Base-by-base conservation (phyloP, 2,113 vertebrate species). In the Rhinoptilus africanus region DNA sequence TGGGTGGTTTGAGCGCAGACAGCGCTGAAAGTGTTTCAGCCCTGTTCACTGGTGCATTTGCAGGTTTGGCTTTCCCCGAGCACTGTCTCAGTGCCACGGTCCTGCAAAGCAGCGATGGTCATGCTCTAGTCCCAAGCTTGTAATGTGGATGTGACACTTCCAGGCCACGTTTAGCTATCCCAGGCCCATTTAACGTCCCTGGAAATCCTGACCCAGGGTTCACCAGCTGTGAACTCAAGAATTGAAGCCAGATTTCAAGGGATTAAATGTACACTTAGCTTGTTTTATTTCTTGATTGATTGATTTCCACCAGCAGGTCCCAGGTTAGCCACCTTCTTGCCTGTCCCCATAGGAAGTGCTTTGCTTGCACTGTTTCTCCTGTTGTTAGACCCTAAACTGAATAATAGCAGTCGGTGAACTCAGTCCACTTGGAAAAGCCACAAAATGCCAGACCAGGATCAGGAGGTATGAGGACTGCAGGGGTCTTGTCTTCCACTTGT, bases 1-100 rank as follows among this genome's bases (percentile, higher is more conserved):
- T 53, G 43, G 9, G 2, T 0, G 4, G 51, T 9, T 0, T 59
- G 45, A n/a, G 26, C 1, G 4, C 13, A 54, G 39, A 20, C 2
- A 4, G 30, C n/a, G 22, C 34, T 23, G 39, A 39, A 59, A 0
- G 2, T 0, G 1, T 64, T 81, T 71, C 10, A 59, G 22, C 18
- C 27, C 8, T 0, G 0, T 57, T 69, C 0, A 1, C 12, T 71
- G n/a, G 8, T 59, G 50, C 6, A 9, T 81, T 71, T 64, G 43
- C 30, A 10, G 14, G 19, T 75, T 54, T 54, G 39, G 19, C 27
- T 85, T 80, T 89, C 57, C 39, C 17, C 45, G 54, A 7, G 39
- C n/a, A 32, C 8, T 0, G 1, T 39, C 27, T 50, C 2, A 3
- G 1, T 47, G 37, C 14, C 10, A 7, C 11, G 12, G 23, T 60